A percentile compares a stretch with the other conserved stretches of the same genome.
Evolutionary conservation across 2,888 invertebrate genomes (phyloP).

Genomic region (Dioctria rufipes): DNA sequence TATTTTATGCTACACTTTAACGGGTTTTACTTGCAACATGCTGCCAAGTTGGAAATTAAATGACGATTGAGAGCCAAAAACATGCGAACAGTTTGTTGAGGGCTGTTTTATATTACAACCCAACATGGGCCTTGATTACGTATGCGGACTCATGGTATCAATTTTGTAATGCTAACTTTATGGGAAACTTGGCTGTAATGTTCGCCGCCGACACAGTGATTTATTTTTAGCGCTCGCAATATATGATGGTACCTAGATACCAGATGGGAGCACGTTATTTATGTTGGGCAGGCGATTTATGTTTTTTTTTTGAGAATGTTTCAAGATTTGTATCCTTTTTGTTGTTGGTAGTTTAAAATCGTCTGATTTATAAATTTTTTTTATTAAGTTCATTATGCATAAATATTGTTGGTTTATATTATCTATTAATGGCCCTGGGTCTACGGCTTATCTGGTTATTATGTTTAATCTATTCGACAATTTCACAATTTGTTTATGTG

Average conservation of each 20-base stretch:
- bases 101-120: background rate
- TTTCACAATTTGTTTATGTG: too few relatives aligned
- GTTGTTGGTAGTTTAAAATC: too few relatives aligned
- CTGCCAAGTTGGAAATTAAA: slow-evolving; percentile 3
- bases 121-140: background rate
- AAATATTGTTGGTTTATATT: too few relatives aligned
- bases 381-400: too few relatives aligned
- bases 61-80: slow-evolving; percentile 2
- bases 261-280: background rate
- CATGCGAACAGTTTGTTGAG: background rate
- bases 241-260: background rate
- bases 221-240: background rate
- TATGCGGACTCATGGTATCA: background rate
- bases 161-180: background rate
- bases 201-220: background rate
- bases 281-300: background rate
- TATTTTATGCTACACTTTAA: slow-evolving; percentile 1
- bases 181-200: background rate
- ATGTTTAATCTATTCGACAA: too few relatives aligned
- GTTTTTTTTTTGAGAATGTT: background rate
- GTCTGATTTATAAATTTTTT: too few relatives aligned
- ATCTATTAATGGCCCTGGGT: too few relatives aligned
- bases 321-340: background rate
- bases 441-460: too few relatives aligned
- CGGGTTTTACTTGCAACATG: background rate